Evolutionary conservation across 2,797 vertebrate species (phyloP), one percentile per base, ranked within the genome.

Genomic region (Hypotaenidia okinawae): DNA sequence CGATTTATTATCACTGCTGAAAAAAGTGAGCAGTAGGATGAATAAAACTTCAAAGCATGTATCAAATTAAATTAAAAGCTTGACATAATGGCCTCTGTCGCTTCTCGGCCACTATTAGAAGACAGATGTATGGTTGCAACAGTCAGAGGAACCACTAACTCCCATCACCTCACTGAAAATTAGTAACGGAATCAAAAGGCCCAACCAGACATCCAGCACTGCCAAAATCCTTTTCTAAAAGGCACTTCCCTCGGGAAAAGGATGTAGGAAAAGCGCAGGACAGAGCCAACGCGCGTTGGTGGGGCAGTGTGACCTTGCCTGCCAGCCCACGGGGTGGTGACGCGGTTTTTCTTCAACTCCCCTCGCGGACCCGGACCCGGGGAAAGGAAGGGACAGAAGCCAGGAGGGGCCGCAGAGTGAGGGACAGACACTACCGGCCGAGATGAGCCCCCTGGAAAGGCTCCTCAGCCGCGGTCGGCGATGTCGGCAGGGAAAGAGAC

Each of bases 231-330:
- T 57, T 16, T 74, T 52, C 79, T 43, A 47, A 25, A 13, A 0
- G 64, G 27, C 49, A 4, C 35, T 37, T 67, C n/a, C 51, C 70
- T 21, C 0, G 21, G 37, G 37, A 33, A 49, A 51, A 45, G 12
- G 64, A 41, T 4, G 87, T 37, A 14, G 54, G 16, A 16, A 49
- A 58, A 37, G 66, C 16, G 39, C 54, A 54, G 15, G 49, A 57
- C 27, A 54, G 43, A 9, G 15, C 23, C 43, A 3, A n/a, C 58
- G 1, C 0, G 11, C 1, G 23, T 1, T 32, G 11, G 13, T 5
- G 47, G 39, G 59, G 45, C 15, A 13, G 23, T 2, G 3, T 74
- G 82, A 89, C 91, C 82, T 87, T 91, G 75, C 16, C 16, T 10
- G 67, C 51, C 80, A 43, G 54, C 69, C 54, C 90, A 8, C 43